phyloP scores from a whole-genome alignment of 2,888 invertebrate species.

The Rotaria macrura region DNA sequence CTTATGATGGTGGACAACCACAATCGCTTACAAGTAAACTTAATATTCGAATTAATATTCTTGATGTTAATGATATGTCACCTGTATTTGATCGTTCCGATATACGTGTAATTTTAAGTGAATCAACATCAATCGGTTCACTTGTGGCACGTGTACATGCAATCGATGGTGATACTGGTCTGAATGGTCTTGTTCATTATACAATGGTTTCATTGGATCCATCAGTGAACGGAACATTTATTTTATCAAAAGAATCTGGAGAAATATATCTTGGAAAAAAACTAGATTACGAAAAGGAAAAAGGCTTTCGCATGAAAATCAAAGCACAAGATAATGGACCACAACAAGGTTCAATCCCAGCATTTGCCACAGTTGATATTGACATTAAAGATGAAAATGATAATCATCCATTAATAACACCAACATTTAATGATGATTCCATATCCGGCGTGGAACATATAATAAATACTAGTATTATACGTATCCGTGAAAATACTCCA shows the following conservation, averaged over 20 bases:
- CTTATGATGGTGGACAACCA: slow-evolving; percentile 12
- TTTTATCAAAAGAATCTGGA: background rate
- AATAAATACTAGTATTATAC: background rate
- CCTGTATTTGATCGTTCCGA: background rate
- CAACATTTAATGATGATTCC: background rate
- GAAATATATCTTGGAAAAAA: slow-evolving; percentile 21
- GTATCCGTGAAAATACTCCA: background rate
- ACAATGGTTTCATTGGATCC: background rate
- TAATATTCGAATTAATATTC: background rate
- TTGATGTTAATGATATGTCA: slow-evolving; percentile 13
- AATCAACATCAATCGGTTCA: background rate
- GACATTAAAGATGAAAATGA: slow-evolving; percentile 28
- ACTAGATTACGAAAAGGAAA: slow-evolving; percentile 30
- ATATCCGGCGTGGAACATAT: background rate
- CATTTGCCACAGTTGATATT: slow-evolving; percentile 22
- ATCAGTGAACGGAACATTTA: background rate
- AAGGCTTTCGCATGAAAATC: slow-evolving; percentile 17
- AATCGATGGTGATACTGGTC: slow-evolving; percentile 8
- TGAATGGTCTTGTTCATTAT: background rate
- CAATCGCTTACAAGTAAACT: background rate
- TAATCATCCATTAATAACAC: slow-evolving; percentile 27
- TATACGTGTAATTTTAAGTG: background rate
- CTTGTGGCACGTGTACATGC: slow-evolving; percentile 7
- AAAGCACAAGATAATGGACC: slow-evolving; percentile 24
- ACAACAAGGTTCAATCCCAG: background rate